Evolutionary conservation across 2,888 invertebrate genomes (phyloP).

Genomic region (Dyspetes luteomarginatus): DNA sequence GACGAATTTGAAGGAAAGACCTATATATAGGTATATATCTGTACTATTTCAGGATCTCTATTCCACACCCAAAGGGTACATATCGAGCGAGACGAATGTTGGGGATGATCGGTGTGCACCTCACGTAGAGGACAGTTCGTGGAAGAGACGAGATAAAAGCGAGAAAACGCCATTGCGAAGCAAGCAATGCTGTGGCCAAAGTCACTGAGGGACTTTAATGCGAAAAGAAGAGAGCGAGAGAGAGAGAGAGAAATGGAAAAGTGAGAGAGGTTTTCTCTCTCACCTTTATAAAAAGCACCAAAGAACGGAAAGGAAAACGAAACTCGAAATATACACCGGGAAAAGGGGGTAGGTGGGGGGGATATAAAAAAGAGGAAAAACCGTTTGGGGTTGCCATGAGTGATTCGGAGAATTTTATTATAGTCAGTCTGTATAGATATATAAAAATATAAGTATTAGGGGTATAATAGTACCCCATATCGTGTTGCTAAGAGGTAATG

Average conservation of each 20-base stretch:
- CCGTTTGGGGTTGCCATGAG: slow-evolving; percentile 30
- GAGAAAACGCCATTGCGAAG: slow-evolving; percentile 56
- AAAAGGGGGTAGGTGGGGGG: slow-evolving; percentile 1
- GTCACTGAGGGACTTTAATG: slow-evolving; percentile 75
- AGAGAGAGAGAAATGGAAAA: slow-evolving; percentile 13
- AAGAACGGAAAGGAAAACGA: slow-evolving; percentile 34
- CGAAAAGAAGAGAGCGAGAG: slow-evolving; percentile 28
- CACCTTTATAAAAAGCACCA: slow-evolving; percentile 7
- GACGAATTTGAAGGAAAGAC: slow-evolving; percentile 41
- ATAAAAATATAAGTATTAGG: neutral
- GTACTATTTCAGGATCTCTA: slow-evolving; percentile 8
- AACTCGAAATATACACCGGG: slow-evolving; percentile 44
- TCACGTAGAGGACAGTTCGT: slow-evolving; percentile 78
- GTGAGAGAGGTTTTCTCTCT: slow-evolving; percentile 13
- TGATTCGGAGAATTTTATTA: slow-evolving; percentile 39
- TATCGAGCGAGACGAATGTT: slow-evolving; percentile 81
- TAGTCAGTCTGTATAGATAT: neutral
- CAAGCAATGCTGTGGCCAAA: slow-evolving; percentile 29
- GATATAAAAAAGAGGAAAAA: neutral
- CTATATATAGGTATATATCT: slow-evolving; percentile 9
- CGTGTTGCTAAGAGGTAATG: slow-evolving; percentile 41
- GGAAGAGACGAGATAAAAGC: slow-evolving; percentile 51
- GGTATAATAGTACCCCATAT: slow-evolving; percentile 37
- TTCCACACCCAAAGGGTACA: slow-evolving; percentile 75
- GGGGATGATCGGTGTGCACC: slow-evolving; percentile 81